Base-by-base conservation (phyloP, 2,888 invertebrate genomes). In the Schizaphis graminum region DNA sequence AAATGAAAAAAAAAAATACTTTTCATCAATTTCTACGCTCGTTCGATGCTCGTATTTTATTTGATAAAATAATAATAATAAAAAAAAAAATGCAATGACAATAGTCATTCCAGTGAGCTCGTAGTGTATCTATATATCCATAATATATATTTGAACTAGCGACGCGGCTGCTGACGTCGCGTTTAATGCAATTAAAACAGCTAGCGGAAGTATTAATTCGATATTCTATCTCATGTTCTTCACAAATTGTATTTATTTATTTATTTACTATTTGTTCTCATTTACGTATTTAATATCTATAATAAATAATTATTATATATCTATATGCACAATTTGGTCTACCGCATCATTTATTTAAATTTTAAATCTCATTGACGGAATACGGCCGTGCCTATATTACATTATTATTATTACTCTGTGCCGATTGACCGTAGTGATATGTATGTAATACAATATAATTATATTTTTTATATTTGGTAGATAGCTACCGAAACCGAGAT, bases 101-200 rank as follows among this genome's bases (percentile, higher is more conserved):
- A 35, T 35, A 77, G 77, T 3, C 21, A 57, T 26, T 26, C 77
- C 7, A n/a, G 21, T 21, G n/a, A 4, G 77, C 35, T 77, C 77
- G 8, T n/a, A n/a, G n/a, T 67, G 35, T 67, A 5, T 35, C n/a
- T 35, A 35, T 91, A 49, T 49, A n/a, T 67, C 67, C 67, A 35
- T 67, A 67, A 67, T 67, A 35, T 67, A n/a, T 47, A 49, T 91
- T 84, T 91, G 41, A 84, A 84, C 41, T 84, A 67, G 67, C 16
- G 84, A n/a, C 53, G 28, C 84, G 53, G 26, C 77, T 91, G 91
- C 84, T n/a, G 77, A 49, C 24, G 44, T 10, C 10, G 41, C 26
- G 84, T 44, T n/a, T 56, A 91, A 91, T 53, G 67, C 41, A 91
- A 91, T 91, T 91, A 91, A 91, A 56, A 77, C 35, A 77, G 21